Conservation (phyloP, 2,797 vertebrate genomes). For the Clamator glandarius region DNA sequence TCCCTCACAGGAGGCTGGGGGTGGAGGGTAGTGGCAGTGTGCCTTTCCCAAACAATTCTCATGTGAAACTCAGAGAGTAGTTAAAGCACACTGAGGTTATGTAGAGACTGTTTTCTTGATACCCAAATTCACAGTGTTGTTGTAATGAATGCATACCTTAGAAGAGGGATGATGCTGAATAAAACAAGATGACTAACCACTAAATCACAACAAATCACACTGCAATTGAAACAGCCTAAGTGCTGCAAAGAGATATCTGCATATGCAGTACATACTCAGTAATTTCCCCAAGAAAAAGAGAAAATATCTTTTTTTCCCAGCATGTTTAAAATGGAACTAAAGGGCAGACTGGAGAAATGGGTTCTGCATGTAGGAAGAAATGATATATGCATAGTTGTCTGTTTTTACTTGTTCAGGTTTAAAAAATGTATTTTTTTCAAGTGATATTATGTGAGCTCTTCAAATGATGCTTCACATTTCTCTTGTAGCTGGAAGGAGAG, state of each 20-base stretch:
- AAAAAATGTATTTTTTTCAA: not conserved
- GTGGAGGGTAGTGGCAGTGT: not conserved
- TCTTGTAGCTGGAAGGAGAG: not conserved
- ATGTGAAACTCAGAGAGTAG: not conserved
- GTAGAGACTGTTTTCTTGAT: not conserved
- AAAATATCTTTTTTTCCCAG: not conserved
- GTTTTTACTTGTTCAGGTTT: not conserved
- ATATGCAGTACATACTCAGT: not conserved
- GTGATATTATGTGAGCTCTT: not conserved
- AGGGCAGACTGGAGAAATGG: not conserved
- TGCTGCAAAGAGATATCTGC: not conserved
- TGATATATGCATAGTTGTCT: accelerated
- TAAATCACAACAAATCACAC: not conserved
- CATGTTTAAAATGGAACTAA: not conserved
- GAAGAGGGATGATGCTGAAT: not conserved
- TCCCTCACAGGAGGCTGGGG: too few relatives aligned
- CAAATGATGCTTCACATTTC: not conserved
- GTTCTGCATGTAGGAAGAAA: not conserved
- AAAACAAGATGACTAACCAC: not conserved
- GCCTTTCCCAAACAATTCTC: not conserved
- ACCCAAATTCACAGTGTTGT: not conserved
- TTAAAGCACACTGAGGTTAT: not conserved
- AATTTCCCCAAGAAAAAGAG: too few relatives aligned
- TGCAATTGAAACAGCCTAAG: not conserved
- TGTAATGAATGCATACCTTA: not conserved